Conservation (phyloP, 2,113 vertebrate genomes). For the Entomyzon cyanotis region DNA sequence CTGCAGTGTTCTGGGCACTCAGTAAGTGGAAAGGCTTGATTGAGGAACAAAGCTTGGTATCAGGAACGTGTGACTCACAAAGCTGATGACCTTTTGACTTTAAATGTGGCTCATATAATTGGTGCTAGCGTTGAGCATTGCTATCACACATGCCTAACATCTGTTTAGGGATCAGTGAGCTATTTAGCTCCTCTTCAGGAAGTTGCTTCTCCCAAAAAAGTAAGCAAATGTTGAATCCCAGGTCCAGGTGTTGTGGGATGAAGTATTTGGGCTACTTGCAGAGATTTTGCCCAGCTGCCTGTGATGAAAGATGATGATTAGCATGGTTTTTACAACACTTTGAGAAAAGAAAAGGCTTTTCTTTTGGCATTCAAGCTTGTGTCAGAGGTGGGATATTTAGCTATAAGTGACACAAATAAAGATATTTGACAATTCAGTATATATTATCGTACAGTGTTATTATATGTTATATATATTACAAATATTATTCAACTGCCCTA, state of each 20-base stretch:
- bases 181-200: background rate
- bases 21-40: background rate
- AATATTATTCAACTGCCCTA: background rate
- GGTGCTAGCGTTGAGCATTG: background rate
- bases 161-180: background rate
- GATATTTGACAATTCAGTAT: background rate
- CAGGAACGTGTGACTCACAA: background rate
- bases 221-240: background rate
- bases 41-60: background rate
- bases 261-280: background rate
- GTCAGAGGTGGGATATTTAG: background rate
- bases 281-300: background rate
- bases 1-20: background rate
- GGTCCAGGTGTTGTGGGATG: background rate
- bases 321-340: background rate
- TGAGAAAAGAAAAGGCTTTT: background rate
- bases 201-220: background rate
- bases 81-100: background rate
- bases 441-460: background rate
- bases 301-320: background rate
- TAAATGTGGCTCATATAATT: background rate
- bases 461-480: background rate
- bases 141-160: background rate
- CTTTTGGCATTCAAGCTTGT: background rate
- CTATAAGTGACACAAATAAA: background rate